Base-by-base conservation (phyloP, 64 coral and sea anemone species). In the Montipora efflorescens region DNA sequence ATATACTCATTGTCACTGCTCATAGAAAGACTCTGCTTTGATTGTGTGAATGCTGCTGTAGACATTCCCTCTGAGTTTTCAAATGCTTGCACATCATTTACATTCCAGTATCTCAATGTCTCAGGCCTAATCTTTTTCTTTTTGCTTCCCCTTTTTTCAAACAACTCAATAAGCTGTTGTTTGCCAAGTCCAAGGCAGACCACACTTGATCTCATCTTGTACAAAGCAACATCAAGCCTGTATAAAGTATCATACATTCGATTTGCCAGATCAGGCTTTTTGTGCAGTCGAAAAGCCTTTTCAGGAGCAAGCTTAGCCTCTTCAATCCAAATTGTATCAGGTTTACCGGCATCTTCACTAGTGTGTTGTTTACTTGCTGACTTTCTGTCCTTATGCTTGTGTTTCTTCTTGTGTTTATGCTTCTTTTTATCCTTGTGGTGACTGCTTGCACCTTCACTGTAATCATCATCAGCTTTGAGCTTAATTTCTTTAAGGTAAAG, bases 321-420 rank as follows among this genome's bases (percentile, higher is more conserved):
- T 44, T 99, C 98, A 81, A 96, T 87, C 98, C 98, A 99, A 55
- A 94, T 79, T 44, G 92, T 95, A 79, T 96, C 76, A 19, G 98
- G 98, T 59, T 88, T 87, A n/a, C 94, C 47, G 51, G 76, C 19
- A 25, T 91, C 84, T 64, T 92, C 77, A 51, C 53, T 92, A 18
- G 57, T 86, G 45, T 9, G 16, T 15, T 50, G 46, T 58, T 43
- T 71, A 4, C 8, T 7, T 75, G 47, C 78, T 61, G 70, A 77
- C 59, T 84, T 83, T 52, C 89, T 75, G 36, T 93, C 25, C 58
- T 80, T 81, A 82, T 92, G 73, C 75, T 94, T 95, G 57, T 89
- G 74, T 90, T 96, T 99, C 55, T 99, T 86, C 36, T 99, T 91
- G 3, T 89, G 85, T 76, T 87, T 93, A 44, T 90, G 85, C 22